phyloP scores from a whole-genome alignment of 2,113 vertebrate species.

The Ammodytes marinus region DNA sequence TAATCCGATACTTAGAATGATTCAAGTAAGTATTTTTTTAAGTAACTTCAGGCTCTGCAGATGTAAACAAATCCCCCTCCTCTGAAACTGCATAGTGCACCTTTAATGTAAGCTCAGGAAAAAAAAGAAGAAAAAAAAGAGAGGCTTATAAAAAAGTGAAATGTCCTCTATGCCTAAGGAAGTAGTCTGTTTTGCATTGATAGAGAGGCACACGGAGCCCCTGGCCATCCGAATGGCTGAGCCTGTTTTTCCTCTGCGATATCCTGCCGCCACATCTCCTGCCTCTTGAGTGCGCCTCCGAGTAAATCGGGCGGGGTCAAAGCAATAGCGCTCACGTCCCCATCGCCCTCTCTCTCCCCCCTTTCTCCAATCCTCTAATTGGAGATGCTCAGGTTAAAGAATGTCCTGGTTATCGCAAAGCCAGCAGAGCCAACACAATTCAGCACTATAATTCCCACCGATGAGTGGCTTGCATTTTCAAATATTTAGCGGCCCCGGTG shows the following conservation, averaged over 20 bases:
- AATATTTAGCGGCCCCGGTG: constrained; percentile 64
- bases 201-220: constrained; percentile 88
- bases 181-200: constrained; percentile 98
- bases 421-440: constrained; percentile 78
- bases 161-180: constrained; percentile 92
- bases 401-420: constrained; percentile 82
- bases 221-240: constrained; percentile 78
- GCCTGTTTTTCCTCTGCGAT: constrained; percentile 79
- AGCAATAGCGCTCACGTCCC: constrained; percentile 63
- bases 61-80: too few relatives aligned
- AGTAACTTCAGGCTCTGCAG: too few relatives aligned
- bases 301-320: constrained; percentile 78
- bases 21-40: too few relatives aligned
- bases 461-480: constrained; percentile 79
- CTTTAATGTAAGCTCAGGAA: constrained; percentile 85
- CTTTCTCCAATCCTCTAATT: constrained; percentile 77
- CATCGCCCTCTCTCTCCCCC: not conserved
- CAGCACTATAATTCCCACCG: constrained; percentile 60
- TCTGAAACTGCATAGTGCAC: too few relatives aligned
- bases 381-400: constrained; percentile 84
- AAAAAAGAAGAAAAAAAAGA: constrained; percentile 40
- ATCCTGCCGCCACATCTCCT: constrained; percentile 82
- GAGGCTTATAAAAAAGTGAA: constrained; percentile 87
- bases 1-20: too few relatives aligned
- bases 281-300: constrained; percentile 72